These are phyloP conservation scores for Terebella lapidaria DNA, from an alignment of 2,888 invertebrate species.

Conservation along the genomic window DNA sequence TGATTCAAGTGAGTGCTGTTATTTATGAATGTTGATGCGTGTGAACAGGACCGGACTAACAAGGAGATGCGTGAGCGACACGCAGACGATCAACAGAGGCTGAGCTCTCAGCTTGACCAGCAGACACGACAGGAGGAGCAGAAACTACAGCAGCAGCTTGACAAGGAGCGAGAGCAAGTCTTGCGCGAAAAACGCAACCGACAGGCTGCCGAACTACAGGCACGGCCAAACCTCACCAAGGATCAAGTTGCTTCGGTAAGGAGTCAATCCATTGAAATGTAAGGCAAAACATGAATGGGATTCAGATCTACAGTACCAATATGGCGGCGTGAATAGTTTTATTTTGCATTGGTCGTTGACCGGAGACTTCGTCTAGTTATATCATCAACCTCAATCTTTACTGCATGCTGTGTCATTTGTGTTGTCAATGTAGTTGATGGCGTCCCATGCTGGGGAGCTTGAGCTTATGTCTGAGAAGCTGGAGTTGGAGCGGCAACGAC, in stretches of 20 bases:
- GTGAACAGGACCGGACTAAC: constrained; percentile 38
- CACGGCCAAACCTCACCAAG: constrained; percentile 39
- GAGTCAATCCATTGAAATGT: too few species aligned
- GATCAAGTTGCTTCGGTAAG: constrained; percentile 36
- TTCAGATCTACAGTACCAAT: too few species aligned
- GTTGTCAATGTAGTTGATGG: constrained; percentile 34
- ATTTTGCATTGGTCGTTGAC: too few species aligned
- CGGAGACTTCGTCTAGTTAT: too few species aligned
- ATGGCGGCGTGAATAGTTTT: too few species aligned
- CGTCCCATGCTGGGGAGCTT: constrained; percentile 41
- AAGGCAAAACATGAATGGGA: too few species aligned
- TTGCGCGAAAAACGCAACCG: constrained; percentile 40
- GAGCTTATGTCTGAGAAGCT: constrained; percentile 35
- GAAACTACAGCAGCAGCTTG: constrained; percentile 27
- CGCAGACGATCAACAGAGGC: constrained; percentile 32
- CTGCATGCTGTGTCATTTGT: too few species aligned
- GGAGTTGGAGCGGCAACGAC: constrained; percentile 36
- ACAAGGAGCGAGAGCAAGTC: constrained; percentile 34
- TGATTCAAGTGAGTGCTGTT: too few species aligned
- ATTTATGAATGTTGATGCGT: too few species aligned
- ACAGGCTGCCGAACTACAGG: constrained; percentile 42
- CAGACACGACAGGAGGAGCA: constrained; percentile 34
- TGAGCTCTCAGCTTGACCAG: constrained; percentile 30
- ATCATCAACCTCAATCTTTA: too few species aligned
- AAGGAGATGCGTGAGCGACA: constrained; percentile 38